phyloP scores from a whole-genome alignment of 2,113 vertebrate species.

The Perca fluviatilis region DNA sequence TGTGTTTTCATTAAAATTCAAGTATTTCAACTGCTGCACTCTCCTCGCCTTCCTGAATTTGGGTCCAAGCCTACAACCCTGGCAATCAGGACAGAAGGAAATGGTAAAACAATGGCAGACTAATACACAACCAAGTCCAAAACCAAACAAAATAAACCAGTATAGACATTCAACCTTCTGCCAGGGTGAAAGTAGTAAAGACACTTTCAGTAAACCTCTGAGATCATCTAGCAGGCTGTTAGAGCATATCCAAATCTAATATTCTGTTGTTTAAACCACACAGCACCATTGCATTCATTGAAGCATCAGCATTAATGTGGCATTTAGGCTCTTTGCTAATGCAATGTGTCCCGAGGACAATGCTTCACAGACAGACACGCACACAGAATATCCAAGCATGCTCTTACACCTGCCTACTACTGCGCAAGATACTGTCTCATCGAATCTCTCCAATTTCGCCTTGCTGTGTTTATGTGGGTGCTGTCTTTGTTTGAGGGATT shows the following conservation, averaged over 20 bases:
- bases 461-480: background rate
- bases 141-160: background rate
- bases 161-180: no score
- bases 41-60: no score
- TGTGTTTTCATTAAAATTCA: no score
- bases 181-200: background rate
- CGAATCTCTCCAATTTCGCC: background rate
- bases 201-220: background rate
- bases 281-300: constrained; percentile 20
- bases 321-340: constrained; percentile 5
- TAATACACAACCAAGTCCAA: background rate
- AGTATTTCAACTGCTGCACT: no score
- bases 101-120: background rate
- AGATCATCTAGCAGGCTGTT: background rate
- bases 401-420: background rate
- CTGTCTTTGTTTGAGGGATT: background rate
- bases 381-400: background rate
- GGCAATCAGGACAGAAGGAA: background rate
- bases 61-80: no score
- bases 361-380: background rate
- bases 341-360: constrained; percentile 24
- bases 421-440: background rate
- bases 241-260: background rate
- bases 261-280: background rate
- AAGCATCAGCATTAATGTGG: constrained; percentile 36